Conservation (phyloP, 2,797 vertebrate genomes). For the Leontopithecus rosalia region DNA sequence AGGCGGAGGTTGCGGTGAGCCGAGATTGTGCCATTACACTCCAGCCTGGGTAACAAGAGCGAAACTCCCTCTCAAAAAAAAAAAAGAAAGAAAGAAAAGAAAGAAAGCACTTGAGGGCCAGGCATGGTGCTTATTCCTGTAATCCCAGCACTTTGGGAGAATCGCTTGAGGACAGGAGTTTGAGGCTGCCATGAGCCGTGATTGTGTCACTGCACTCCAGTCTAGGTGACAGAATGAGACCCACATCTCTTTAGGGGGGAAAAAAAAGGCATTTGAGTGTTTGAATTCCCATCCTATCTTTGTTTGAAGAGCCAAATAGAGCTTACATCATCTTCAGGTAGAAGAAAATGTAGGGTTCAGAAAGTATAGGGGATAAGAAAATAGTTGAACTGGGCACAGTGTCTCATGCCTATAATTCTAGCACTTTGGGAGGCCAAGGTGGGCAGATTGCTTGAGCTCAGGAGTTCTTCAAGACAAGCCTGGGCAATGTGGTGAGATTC, state of each 20-base stretch:
- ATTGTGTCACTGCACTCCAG: not conserved
- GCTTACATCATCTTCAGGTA: not conserved
- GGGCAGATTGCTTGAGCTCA: not conserved
- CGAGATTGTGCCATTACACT: too few species aligned
- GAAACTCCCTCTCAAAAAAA: too few species aligned
- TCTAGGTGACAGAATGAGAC: not conserved
- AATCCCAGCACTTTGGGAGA: not conserved
- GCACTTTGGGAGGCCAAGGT: not conserved
- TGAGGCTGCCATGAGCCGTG: not conserved
- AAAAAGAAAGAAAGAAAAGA: too few species aligned
- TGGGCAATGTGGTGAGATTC: not conserved
- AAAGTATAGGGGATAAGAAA: conserved; percentile 16
- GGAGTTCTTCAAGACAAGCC: not conserved
- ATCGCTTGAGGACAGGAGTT: not conserved
- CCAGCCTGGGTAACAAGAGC: too few species aligned
- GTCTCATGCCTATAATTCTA: not conserved
- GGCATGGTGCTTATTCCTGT: not conserved
- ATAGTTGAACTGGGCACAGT: not conserved
- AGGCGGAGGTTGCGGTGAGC: too few species aligned
- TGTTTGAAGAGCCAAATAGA: not conserved
- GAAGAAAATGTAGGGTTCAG: not conserved
- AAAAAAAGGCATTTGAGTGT: conserved; percentile 1
- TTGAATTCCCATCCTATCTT: not conserved
- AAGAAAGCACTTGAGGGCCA: not conserved
- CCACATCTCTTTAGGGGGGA: not conserved